These are phyloP conservation scores for human DNA, from an alignment of 2,113 vertebrate species.

Conservation along the genomic window GRCh38 chr12:97259001-97259500, in stretches of 20 bases:
- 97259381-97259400: neutral
- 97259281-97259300: neutral
- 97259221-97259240: neutral
- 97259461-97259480: neutral
- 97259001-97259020: neutral
- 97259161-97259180: neutral
- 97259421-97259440: neutral
- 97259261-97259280: neutral
- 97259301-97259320: neutral
- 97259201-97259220: neutral
- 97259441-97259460: neutral
- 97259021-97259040: neutral
- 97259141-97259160: neutral
- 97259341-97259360: neutral
- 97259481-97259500: neutral
- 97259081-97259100: neutral
- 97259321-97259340: neutral
- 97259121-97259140: neutral
- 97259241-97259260: neutral
- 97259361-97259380: neutral
- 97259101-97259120: neutral
- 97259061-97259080: neutral
- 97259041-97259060: neutral
- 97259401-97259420: neutral
- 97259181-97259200: neutral